phyloP scores from a whole-genome alignment of 2,797 vertebrate species.

The Falco cherrug region DNA sequence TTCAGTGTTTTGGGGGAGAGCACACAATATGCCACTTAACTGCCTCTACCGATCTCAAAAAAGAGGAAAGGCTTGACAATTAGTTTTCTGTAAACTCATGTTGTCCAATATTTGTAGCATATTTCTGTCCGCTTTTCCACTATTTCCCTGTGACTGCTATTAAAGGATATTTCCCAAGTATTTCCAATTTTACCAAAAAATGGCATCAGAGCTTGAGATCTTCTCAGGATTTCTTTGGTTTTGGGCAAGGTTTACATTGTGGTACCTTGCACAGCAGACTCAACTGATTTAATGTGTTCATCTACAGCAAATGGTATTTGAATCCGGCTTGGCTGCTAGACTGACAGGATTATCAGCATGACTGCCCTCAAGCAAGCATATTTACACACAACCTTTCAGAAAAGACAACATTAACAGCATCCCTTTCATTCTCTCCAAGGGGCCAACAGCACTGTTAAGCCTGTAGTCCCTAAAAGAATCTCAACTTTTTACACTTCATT shows the following conservation, averaged over 20 bases:
- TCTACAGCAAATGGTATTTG: not conserved
- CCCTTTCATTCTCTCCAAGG: not conserved
- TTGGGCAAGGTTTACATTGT: not conserved
- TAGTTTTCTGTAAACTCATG: not conserved
- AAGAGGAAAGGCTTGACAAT: not conserved
- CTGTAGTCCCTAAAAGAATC: not conserved
- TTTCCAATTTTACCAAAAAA: not conserved
- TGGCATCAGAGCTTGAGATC: rapidly evolving
- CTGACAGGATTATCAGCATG: not conserved
- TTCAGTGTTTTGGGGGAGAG: not conserved
- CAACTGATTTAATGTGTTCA: not conserved
- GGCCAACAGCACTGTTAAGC: not conserved
- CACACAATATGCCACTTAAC: not conserved
- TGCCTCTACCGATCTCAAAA: not conserved
- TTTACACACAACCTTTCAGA: not conserved
- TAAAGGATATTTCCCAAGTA: not conserved
- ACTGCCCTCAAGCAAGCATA: not conserved
- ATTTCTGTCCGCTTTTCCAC: not conserved
- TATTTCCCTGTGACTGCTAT: not conserved
- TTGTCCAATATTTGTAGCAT: not conserved
- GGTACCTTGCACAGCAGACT: not conserved
- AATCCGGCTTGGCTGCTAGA: not conserved
- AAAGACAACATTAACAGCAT: not conserved
- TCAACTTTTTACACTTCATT: not conserved
- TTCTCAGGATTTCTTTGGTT: not conserved